Evolutionary conservation across 2,888 invertebrate genomes (phyloP).

Genomic region (Lamellibrachia satsuma): DNA sequence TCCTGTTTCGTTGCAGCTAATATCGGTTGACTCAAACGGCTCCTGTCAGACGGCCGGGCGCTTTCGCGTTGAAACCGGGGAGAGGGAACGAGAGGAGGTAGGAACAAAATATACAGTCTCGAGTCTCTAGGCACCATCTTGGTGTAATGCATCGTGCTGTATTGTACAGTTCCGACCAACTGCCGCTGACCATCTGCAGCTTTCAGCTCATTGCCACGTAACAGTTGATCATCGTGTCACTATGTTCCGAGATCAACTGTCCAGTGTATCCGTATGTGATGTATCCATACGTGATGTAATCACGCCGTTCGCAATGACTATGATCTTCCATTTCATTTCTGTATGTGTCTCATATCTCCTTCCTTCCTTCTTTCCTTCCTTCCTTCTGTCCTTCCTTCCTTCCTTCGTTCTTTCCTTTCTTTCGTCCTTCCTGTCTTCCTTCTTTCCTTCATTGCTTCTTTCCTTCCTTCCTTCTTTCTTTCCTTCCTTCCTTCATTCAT

Average conservation of each 20-base stretch:
- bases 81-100: constrained; percentile 37
- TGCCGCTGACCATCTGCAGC: too few relatives aligned
- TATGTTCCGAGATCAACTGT: too few relatives aligned
- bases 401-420: neutral
- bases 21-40: neutral
- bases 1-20: neutral
- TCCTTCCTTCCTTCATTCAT: neutral
- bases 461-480: neutral
- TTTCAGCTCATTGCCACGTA: too few relatives aligned
- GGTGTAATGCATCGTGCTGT: too few relatives aligned
- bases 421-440: neutral
- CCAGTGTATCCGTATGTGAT: too few relatives aligned
- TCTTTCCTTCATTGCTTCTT: neutral
- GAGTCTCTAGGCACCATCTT: neutral
- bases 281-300: too few relatives aligned
- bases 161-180: too few relatives aligned
- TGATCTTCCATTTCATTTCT: constrained; percentile 21
- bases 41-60: neutral
- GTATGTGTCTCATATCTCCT: neutral
- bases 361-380: constrained; percentile 14
- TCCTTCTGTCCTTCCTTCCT: neutral
- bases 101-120: neutral
- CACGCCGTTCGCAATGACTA: too few relatives aligned
- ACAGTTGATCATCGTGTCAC: too few relatives aligned
- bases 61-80: constrained; percentile 37